These are phyloP conservation scores for Gibbula magus DNA, from an alignment of 2,888 invertebrate genomes.

Conservation along the genomic window DNA sequence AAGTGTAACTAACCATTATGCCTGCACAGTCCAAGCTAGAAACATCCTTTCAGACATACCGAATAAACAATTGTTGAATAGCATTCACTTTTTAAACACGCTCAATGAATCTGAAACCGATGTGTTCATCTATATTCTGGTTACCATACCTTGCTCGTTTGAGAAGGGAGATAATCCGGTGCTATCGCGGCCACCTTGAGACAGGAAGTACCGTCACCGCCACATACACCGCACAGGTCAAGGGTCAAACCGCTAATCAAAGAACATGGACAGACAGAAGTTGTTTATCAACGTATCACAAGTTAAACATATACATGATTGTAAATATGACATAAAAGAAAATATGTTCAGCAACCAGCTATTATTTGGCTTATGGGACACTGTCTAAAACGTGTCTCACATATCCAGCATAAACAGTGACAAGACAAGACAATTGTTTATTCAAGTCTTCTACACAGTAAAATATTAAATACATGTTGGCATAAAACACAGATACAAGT, in stretches of 20 bases:
- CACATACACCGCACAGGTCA: slow-evolving; percentile 34
- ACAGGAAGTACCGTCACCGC: slow-evolving; percentile 35
- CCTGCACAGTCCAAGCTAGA: too few species aligned
- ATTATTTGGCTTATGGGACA: too few species aligned
- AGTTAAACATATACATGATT: neutral
- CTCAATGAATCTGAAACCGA: neutral
- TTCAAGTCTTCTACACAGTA: too few species aligned
- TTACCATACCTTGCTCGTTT: neutral
- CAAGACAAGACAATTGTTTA: too few species aligned
- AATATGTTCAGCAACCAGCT: too few species aligned
- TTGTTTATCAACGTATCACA: neutral
- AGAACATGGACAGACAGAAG: neutral
- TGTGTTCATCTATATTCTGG: neutral
- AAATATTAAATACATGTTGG: too few species aligned
- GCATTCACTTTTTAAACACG: neutral
- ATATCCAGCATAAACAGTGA: too few species aligned
- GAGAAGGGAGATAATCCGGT: slow-evolving; percentile 24
- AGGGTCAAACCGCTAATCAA: slow-evolving; percentile 21
- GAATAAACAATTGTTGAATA: too few species aligned
- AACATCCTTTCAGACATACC: too few species aligned
- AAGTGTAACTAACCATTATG: too few species aligned
- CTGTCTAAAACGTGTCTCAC: too few species aligned
- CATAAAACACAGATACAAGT: too few species aligned
- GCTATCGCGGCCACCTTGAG: slow-evolving; percentile 1
- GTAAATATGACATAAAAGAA: neutral